phyloP scores from a whole-genome alignment of 2,113 vertebrate species.

The Zosterops hypoxanthus region DNA sequence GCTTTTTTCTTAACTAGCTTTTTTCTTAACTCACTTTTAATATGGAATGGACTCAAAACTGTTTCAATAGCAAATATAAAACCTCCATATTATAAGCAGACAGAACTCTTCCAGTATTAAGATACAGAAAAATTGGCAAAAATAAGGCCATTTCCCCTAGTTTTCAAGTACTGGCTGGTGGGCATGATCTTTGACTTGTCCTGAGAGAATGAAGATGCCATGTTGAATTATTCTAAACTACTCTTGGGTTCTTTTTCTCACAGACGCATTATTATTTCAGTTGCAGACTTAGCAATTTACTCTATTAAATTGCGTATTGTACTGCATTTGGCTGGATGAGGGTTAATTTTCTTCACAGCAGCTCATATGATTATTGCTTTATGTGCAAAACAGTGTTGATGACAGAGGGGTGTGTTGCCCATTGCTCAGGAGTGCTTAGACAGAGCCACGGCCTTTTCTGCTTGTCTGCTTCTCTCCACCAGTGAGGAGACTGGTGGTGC shows the following conservation, averaged over 20 bases:
- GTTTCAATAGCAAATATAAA: not conserved
- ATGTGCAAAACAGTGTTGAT: not conserved
- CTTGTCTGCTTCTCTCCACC: accelerated
- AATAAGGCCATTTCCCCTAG: not conserved
- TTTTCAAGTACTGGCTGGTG: not conserved
- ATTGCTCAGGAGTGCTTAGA: not conserved
- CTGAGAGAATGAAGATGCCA: not conserved
- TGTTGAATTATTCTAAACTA: not conserved
- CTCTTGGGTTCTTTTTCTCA: not conserved
- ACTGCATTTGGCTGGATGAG: not conserved
- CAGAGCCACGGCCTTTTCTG: not conserved
- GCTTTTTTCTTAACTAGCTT: too few species aligned
- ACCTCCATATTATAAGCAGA: not conserved
- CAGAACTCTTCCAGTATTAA: not conserved
- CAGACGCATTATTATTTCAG: accelerated
- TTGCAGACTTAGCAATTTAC: not conserved
- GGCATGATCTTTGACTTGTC: not conserved
- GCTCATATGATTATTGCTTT: not conserved
- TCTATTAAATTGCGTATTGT: not conserved
- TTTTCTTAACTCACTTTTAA: not conserved
- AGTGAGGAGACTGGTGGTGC: not conserved
- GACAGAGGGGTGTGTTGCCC: accelerated
- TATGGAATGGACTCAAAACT: not conserved
- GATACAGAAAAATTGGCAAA: not conserved
- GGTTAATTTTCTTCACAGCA: not conserved